These are phyloP conservation scores for Cryptocephalus moraei DNA, from an alignment of 2,888 invertebrate species.

Conservation along the genomic window DNA sequence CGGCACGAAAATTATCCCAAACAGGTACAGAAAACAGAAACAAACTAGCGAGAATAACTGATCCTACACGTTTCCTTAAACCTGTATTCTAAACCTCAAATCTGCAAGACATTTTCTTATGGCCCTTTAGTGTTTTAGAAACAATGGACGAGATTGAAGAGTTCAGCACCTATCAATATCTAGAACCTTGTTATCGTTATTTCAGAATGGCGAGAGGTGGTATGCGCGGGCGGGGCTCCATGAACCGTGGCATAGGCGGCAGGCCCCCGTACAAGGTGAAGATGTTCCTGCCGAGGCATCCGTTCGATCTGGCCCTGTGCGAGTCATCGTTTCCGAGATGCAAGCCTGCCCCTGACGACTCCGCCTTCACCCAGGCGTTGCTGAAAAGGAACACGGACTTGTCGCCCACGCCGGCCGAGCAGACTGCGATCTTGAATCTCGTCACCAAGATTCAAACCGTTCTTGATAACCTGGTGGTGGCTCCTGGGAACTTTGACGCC, in stretches of 20 bases:
- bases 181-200: slow-evolving; percentile 6
- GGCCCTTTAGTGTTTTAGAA: too few relatives aligned
- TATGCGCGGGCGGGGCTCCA: slow-evolving; percentile 49
- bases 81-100: too few relatives aligned
- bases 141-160: too few relatives aligned
- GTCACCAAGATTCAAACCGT: slow-evolving; percentile 93
- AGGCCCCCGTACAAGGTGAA: slow-evolving; percentile 54
- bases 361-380: slow-evolving; percentile 77
- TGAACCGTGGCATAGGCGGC: slow-evolving; percentile 54
- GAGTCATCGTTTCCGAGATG: slow-evolving; percentile 85
- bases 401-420: slow-evolving; percentile 82
- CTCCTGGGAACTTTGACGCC: slow-evolving; percentile 88
- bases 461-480: slow-evolving; percentile 86
- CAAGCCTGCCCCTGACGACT: slow-evolving; percentile 72
- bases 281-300: slow-evolving; percentile 62
- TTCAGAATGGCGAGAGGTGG: slow-evolving; percentile 61
- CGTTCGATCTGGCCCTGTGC: slow-evolving; percentile 79
- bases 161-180: neutral
- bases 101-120: too few relatives aligned
- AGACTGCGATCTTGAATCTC: slow-evolving; percentile 83
- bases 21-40: too few relatives aligned
- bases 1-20: too few relatives aligned
- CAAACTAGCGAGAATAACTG: too few relatives aligned
- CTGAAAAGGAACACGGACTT: slow-evolving; percentile 87
- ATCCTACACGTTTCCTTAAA: too few relatives aligned